phyloP scores from a whole-genome alignment of 2,888 invertebrate genomes.

The Eristalis arbustorum region DNA sequence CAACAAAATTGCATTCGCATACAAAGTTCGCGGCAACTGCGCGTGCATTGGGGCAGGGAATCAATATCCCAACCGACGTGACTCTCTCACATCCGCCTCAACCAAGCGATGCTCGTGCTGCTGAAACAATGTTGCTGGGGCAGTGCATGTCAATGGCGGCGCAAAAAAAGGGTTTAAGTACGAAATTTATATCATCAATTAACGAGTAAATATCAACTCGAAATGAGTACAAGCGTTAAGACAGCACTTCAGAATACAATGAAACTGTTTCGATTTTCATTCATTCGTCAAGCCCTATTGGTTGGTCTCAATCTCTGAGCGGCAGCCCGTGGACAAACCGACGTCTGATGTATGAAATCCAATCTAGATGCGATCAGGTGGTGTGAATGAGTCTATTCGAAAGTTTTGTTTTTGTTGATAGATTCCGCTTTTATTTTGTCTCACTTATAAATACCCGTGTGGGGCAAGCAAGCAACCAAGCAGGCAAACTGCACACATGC shows the following conservation, averaged over 20 bases:
- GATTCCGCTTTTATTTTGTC: background rate
- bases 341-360: background rate
- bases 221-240: conserved; percentile 1
- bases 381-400: conserved; percentile 27
- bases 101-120: conserved; percentile 4
- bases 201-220: conserved; percentile 7
- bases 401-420: conserved; percentile 3
- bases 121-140: conserved; percentile 47
- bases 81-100: background rate
- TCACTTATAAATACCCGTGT: conserved; percentile 19
- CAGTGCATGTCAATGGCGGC: background rate
- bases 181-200: background rate
- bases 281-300: background rate
- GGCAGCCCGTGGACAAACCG: background rate
- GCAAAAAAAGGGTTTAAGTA: background rate
- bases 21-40: conserved; percentile 43
- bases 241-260: conserved; percentile 15
- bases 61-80: conserved; percentile 3
- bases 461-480: conserved; percentile 18
- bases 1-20: conserved; percentile 9
- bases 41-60: conserved; percentile 65
- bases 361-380: conserved; percentile 22
- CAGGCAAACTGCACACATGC: conserved; percentile 33
- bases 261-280: conserved; percentile 19
- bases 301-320: background rate